phyloP scores from a whole-genome alignment of 2,888 invertebrate species.

The Creontiades dilutus region DNA sequence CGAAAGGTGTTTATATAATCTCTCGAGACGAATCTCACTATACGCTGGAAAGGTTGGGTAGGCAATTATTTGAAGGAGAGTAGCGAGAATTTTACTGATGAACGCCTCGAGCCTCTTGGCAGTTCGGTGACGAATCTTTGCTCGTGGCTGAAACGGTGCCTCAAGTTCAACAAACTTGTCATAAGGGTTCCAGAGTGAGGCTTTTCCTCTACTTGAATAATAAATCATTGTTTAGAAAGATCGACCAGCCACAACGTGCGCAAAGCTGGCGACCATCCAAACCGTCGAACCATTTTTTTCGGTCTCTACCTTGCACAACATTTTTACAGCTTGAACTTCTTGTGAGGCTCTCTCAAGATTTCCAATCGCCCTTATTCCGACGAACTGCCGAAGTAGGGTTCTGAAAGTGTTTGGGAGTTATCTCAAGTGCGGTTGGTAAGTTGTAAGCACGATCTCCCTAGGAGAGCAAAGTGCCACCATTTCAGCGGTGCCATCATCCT shows the following conservation, averaged over 20 bases:
- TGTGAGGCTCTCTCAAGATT: no score
- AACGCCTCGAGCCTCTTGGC: not conserved
- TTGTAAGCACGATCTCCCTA: no score
- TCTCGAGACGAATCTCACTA: no score
- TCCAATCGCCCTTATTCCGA: not conserved
- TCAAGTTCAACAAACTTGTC: constrained; percentile 43
- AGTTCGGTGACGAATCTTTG: not conserved
- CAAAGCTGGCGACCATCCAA: not conserved
- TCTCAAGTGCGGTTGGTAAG: no score
- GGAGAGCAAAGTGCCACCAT: no score
- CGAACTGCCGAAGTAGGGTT: no score
- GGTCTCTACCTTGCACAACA: constrained; percentile 6
- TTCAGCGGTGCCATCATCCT: no score
- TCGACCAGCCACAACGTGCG: not conserved
- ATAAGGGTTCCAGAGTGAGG: not conserved
- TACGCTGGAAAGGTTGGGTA: no score
- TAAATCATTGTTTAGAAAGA: constrained; percentile 23
- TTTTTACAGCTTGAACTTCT: constrained; percentile 15
- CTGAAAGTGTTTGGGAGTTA: no score
- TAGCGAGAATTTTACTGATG: not conserved
- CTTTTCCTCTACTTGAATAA: not conserved
- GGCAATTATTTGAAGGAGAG: no score
- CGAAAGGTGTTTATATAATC: no score
- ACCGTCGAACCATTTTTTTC: not conserved
- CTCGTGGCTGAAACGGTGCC: not conserved